phyloP scores from a whole-genome alignment of 2,113 vertebrate species.

The Zosterops japonicus region DNA sequence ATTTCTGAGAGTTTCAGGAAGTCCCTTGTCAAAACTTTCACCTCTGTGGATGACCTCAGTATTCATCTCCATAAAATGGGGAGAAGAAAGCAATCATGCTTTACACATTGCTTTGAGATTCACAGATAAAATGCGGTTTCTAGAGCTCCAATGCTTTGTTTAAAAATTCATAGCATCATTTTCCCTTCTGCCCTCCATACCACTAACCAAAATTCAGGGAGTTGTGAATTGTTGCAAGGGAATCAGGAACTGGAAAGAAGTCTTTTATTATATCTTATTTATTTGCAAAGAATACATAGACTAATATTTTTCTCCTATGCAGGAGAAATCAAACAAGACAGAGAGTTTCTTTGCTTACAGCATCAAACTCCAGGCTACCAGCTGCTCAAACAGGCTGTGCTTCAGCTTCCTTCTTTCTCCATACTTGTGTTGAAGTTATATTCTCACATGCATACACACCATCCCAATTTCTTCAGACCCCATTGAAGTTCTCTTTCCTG shows the following conservation, averaged over 20 bases:
- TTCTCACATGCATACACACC: background rate
- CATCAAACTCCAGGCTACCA: conserved; percentile 4
- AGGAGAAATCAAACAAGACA: conserved; percentile 16
- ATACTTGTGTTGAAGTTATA: background rate
- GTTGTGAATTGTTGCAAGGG: background rate
- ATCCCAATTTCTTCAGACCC: background rate
- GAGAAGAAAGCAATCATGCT: background rate
- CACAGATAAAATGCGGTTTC: background rate
- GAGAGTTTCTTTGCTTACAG: conserved; percentile 4
- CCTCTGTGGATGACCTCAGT: background rate
- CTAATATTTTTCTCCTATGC: background rate
- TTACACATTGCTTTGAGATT: background rate
- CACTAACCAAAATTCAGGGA: background rate
- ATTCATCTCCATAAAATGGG: background rate
- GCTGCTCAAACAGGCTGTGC: conserved; percentile 1
- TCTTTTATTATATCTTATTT: background rate
- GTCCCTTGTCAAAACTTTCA: background rate
- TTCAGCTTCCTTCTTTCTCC: background rate
- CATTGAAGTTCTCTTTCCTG: background rate
- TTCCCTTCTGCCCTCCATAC: background rate
- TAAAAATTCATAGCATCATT: conserved; percentile 7
- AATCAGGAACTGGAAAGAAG: background rate
- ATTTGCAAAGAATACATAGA: background rate
- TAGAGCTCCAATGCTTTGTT: background rate
- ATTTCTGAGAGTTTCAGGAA: background rate